phyloP scores from a whole-genome alignment of 1,140 invertebrate species.

The Drosophila nasuta region DNA sequence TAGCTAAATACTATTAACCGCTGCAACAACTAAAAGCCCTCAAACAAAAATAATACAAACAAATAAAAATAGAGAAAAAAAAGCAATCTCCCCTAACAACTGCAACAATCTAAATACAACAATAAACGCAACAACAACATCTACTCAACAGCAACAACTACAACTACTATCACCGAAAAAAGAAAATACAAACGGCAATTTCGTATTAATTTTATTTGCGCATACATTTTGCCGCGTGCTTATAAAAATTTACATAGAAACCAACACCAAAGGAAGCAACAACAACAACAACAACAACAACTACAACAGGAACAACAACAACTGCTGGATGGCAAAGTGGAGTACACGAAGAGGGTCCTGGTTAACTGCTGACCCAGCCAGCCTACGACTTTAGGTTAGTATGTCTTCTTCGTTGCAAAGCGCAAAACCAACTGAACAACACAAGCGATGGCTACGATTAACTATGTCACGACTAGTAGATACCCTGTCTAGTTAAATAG shows the following conservation, averaged over 20 bases:
- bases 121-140: conserved; percentile 34
- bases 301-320: conserved; percentile 22
- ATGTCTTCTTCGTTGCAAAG: conserved; percentile 52
- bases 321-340: conserved; percentile 39
- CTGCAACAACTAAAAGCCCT: conserved; percentile 32
- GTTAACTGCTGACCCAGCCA: conserved; percentile 77
- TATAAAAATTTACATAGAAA: conserved; percentile 82
- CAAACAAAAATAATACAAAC: neutral
- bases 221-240: conserved; percentile 60
- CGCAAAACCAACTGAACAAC: conserved; percentile 12
- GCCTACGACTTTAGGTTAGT: conserved; percentile 79
- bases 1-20: conserved; percentile 36
- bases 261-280: conserved; percentile 47
- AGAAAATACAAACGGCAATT: conserved; percentile 63
- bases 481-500: conserved; percentile 4
- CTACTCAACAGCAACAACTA: conserved; percentile 30
- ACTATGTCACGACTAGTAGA: neutral
- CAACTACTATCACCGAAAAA: conserved; percentile 54
- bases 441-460: too few species aligned
- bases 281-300: conserved; percentile 19
- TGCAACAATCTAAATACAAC: conserved; percentile 24
- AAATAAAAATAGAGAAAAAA: conserved; percentile 22
- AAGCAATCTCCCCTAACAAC: conserved; percentile 17
- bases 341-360: conserved; percentile 58
- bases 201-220: conserved; percentile 77